Evolutionary conservation across 2,113 vertebrate species (phyloP).

Genomic region (Mesembrinibis cayennensis): DNA sequence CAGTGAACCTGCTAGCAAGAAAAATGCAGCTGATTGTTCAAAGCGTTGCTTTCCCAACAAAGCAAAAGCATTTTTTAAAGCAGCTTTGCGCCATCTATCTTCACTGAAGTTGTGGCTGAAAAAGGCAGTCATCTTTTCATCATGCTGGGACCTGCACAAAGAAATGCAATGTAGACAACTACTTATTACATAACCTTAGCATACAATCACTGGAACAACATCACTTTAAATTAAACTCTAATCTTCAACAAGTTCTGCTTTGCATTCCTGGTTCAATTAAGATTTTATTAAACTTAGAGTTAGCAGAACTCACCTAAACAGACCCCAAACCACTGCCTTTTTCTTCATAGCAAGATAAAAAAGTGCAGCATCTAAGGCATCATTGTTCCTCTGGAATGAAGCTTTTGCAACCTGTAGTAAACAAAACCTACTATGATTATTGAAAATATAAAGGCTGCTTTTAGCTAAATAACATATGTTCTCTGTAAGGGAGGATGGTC

Average conservation of each 20-base stretch:
- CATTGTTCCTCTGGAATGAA: conserved; percentile 93
- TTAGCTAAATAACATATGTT: neutral
- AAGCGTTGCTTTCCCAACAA: conserved; percentile 98
- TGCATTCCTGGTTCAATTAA: neutral
- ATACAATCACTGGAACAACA: neutral
- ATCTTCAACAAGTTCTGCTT: neutral
- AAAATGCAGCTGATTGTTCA: conserved; percentile 97
- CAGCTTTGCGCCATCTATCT: conserved; percentile 96
- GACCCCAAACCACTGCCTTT: conserved; percentile 96
- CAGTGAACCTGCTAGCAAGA: conserved; percentile 94
- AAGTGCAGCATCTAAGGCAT: conserved; percentile 94
- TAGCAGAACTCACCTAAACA: conserved; percentile 85
- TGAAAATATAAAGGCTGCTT: neutral
- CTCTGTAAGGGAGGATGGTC: neutral
- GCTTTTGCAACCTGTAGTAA: conserved; percentile 86
- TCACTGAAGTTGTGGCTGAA: conserved; percentile 98
- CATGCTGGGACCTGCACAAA: conserved; percentile 87
- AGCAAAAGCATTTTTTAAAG: conserved; percentile 97
- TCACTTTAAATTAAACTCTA: neutral
- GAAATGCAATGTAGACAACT: neutral
- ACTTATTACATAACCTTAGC: neutral
- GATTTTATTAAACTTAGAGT: neutral
- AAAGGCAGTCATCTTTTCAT: conserved; percentile 98
- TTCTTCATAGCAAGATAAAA: conserved; percentile 99
- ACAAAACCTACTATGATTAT: neutral